Conservation (phyloP, 2,797 vertebrate species). For the Bovichtus diacanthus region DNA sequence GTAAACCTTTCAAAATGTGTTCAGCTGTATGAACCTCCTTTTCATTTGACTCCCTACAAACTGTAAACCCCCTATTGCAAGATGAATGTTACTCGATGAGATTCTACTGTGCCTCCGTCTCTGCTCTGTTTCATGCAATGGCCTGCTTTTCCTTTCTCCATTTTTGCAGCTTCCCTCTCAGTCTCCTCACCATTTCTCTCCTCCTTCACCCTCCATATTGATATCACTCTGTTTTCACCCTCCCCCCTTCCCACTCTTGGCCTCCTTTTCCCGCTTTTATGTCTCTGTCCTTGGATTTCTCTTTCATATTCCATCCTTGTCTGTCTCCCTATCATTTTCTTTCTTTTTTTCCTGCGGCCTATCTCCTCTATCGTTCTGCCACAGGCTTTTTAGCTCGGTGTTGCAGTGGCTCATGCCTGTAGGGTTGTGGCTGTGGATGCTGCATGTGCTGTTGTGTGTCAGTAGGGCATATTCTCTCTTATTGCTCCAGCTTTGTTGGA, state of each 20-base stretch:
- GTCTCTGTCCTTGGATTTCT: slow-evolving; percentile 36
- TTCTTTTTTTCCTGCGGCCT: slow-evolving; percentile 16
- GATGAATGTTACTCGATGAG: neutral
- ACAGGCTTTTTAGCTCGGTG: slow-evolving; percentile 48
- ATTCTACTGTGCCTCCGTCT: slow-evolving; percentile 15
- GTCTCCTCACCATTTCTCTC: slow-evolving; percentile 18
- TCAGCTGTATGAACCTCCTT: neutral
- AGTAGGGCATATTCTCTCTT: slow-evolving; percentile 74
- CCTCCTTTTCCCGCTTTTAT: slow-evolving; percentile 62
- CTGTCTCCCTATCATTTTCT: slow-evolving; percentile 32
- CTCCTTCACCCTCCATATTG: slow-evolving; percentile 39
- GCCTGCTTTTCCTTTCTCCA: slow-evolving; percentile 2
- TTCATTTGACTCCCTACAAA: neutral
- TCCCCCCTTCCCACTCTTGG: slow-evolving; percentile 56
- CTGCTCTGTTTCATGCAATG: slow-evolving; percentile 1
- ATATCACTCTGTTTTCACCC: slow-evolving; percentile 39
- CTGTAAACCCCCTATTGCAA: too few species aligned
- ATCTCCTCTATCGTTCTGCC: slow-evolving; percentile 29
- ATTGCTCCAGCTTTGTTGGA: slow-evolving; percentile 65
- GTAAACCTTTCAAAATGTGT: neutral
- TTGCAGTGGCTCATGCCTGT: slow-evolving; percentile 65
- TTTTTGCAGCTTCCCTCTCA: slow-evolving; percentile 22
- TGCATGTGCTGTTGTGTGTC: slow-evolving; percentile 79
- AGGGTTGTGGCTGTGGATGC: slow-evolving; percentile 63
- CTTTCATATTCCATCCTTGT: slow-evolving; percentile 40